A percentile compares a stretch with the other conserved stretches of the same genome.
phyloP scores from a whole-genome alignment of 2,888 invertebrate genomes.

The Torymus aiolomorphi region DNA sequence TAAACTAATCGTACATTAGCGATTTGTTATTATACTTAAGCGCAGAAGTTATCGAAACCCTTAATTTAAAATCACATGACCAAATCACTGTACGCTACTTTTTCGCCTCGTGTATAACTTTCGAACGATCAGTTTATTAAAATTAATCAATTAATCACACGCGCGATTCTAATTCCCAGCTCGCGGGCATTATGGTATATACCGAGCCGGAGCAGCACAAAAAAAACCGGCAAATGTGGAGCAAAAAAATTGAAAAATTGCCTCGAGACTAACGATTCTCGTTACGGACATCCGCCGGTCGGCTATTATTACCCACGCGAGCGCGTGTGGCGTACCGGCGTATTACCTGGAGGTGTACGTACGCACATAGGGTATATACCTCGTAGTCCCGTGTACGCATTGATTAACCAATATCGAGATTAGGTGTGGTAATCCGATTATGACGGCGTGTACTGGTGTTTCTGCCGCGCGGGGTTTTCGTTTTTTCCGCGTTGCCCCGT shows the following conservation, averaged over 20 bases:
- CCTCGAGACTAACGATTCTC: slow-evolving; percentile 25
- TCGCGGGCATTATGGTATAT: not conserved
- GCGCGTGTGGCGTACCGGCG: not conserved
- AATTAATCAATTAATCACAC: too few relatives aligned
- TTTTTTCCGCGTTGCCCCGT: not conserved
- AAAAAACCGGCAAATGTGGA: not conserved
- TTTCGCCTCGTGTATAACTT: too few relatives aligned
- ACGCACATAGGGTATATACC: not conserved
- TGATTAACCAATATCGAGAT: slow-evolving; percentile 39
- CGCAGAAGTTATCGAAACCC: too few relatives aligned
- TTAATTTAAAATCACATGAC: too few relatives aligned
- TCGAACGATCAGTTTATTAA: too few relatives aligned
- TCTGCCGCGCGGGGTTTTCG: slow-evolving; percentile 18
- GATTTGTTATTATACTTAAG: too few relatives aligned
- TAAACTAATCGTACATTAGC: too few relatives aligned
- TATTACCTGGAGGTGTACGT: too few relatives aligned
- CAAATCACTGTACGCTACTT: too few relatives aligned
- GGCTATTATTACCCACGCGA: slow-evolving; percentile 13
- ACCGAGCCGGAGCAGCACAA: not conserved
- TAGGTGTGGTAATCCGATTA: slow-evolving; percentile 44
- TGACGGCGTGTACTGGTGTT: slow-evolving; percentile 9
- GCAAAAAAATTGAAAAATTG: not conserved
- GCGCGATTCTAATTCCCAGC: too few relatives aligned
- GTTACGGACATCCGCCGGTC: slow-evolving; percentile 26
- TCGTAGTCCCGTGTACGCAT: slow-evolving; percentile 18